phyloP scores from a whole-genome alignment of 2,113 vertebrate genomes.

The Cryptoleucopteryx plumbea region DNA sequence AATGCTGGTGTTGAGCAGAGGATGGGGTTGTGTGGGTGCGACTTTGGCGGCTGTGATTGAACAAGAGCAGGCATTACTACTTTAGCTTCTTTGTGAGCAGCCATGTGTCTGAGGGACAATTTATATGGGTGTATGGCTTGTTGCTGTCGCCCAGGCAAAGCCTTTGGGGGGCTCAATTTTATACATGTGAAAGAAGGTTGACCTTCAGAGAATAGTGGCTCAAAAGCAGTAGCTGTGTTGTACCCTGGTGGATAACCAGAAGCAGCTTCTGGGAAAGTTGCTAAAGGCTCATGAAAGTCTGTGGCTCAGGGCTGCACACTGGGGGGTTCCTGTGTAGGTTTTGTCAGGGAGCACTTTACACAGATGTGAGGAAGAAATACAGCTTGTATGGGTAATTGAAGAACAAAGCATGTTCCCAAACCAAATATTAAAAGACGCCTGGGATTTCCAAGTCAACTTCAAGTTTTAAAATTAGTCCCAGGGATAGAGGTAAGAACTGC shows the following conservation, averaged over 20 bases:
- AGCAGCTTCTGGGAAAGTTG: neutral
- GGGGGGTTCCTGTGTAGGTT: neutral
- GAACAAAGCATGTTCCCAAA: neutral
- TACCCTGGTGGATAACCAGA: neutral
- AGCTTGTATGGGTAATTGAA: neutral
- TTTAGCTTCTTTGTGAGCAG: neutral
- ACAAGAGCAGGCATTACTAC: neutral
- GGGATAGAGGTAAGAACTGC: neutral
- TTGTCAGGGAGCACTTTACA: neutral
- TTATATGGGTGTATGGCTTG: neutral
- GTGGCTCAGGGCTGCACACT: accelerated
- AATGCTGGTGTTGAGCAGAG: neutral
- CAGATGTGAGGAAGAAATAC: neutral
- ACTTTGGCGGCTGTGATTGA: neutral
- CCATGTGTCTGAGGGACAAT: neutral
- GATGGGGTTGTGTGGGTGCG: neutral
- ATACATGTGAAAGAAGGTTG: neutral
- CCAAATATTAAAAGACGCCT: no score
- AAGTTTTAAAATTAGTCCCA: neutral
- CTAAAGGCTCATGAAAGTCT: neutral
- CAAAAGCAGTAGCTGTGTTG: neutral
- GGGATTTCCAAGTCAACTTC: neutral
- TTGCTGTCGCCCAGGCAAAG: neutral
- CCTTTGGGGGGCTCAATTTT: neutral
- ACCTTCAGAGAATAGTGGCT: neutral